Conservation (phyloP, 2,113 vertebrate species). For the Serranochromis macrocephalus region DNA sequence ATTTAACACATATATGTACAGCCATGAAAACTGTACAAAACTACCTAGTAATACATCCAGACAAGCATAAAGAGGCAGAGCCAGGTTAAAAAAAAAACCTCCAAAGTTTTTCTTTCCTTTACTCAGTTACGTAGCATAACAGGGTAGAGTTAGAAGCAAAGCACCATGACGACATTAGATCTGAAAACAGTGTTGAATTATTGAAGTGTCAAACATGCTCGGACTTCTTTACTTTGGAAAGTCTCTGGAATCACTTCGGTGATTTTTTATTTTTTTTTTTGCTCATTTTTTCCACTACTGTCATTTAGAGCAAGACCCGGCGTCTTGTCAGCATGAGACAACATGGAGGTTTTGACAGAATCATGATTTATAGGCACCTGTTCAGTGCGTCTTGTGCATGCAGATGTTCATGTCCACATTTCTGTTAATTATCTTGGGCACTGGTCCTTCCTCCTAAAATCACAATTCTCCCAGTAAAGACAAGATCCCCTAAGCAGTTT, state of each 20-base stretch:
- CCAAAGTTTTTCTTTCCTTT: conserved; percentile 61
- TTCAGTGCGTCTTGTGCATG: not conserved
- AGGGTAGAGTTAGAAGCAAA: conserved; percentile 43
- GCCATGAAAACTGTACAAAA: not conserved
- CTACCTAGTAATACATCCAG: not conserved
- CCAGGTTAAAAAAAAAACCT: conserved; percentile 16
- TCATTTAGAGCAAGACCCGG: conserved; percentile 6
- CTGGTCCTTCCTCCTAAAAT: not conserved
- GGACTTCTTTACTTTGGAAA: conserved; percentile 62
- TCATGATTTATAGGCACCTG: conserved; percentile 7
- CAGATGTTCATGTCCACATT: not conserved
- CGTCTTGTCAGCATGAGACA: conserved; percentile 12
- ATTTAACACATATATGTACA: not conserved
- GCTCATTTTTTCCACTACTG: conserved; percentile 56
- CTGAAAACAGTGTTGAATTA: conserved; percentile 57
- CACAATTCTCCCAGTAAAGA: conserved; percentile 1
- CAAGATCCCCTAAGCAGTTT: not conserved
- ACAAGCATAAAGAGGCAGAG: conserved; percentile 9
- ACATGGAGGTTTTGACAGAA: conserved; percentile 20
- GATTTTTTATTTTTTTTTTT: conserved; percentile 18
- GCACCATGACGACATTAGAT: conserved; percentile 56
- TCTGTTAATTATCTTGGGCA: conserved; percentile 17
- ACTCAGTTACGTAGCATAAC: conserved; percentile 58
- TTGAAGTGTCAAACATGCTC: conserved; percentile 46
- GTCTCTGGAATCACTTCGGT: conserved; percentile 21